Base-by-base conservation (phyloP, 2,113 vertebrate species). In the Todiramphus chloris region DNA sequence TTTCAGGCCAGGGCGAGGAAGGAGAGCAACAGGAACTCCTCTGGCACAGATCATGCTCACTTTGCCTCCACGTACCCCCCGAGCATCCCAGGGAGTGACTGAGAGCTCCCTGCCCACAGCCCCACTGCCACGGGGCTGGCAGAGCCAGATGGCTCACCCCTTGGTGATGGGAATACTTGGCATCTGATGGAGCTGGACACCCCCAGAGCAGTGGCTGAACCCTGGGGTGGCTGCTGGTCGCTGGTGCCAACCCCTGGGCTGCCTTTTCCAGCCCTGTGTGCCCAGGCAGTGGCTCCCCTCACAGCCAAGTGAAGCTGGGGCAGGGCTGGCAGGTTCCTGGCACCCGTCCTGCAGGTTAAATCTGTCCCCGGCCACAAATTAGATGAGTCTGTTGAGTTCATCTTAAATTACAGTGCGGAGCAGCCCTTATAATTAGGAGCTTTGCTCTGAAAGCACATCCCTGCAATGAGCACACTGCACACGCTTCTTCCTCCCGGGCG, bases 291-390 rank as follows among this genome's bases (percentile, higher is more conserved):
- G 14, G 56, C 46, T 43, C 55, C 6, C 5, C 25, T 8, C 56
- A 0, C 18, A 11, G 20, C 60, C 60, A 5, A 67, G 41, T 0
- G 51, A 64, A 58, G 31, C 46, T 1, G 5, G 68, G 82, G 41
- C 58, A 3, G 2, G 15, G 66, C 82, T 35, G 76, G 91, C 86
- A 95, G 94, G 87, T 75, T 67, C 62, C 46, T 85, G 84, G 75
- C 66, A 33, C 72, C 69, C 58, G 3, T 87, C 66, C 50, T 44
- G 67, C 64, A 88, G 88, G 95, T 95, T 96, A 96, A 97, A 97
- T 96, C 92, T 59, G 94, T 73, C 95, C 83, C 68, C 11, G 7
- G 78, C 96, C 95, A 83, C 97, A 96, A 96, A 96, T 97, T 41
- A 96, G 96, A 89, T 0, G 19, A 35, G 75, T 90, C 92, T 67